Evolutionary conservation across 2,797 vertebrate species (phyloP), one percentile per base, ranked within the genome.

Genomic region (Tapirus indicus): DNA sequence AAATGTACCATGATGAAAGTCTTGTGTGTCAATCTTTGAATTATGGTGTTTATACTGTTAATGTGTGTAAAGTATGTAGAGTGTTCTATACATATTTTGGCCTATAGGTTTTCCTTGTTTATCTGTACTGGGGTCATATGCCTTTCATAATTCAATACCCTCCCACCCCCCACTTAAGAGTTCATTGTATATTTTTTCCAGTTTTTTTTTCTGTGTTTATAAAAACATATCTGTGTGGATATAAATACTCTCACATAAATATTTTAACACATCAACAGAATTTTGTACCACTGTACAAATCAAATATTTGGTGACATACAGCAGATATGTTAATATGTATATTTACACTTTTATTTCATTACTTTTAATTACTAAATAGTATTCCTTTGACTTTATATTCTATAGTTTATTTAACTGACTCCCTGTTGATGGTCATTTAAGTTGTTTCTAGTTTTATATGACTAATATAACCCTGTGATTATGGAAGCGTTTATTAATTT

Each of bases 351-450:
- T 52, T 58, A 2, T 87, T 91, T 94, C 6, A 21, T 82, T 79
- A n/a, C 58, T 95, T 94, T 92, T 56, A 85, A 60, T 87, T 94
- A 87, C 78, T 75, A 41, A 83, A 38, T 89, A 71, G 14, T 84
- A 54, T 74, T 80, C 17, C 18, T 9, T 86, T 87, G 47, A 66
- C 21, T 92, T 94, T 92, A 41, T 82, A 78, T 88, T 56, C n/a
- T 92, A 1, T 58, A 38, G 29, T 82, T 85, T 75, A 66, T 72
- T 93, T 84, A 94, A 52, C n/a, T 23, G 29, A 32, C 2, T 2
- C 69, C 25, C 29, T 82, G 16, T 71, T 87, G 71, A 44, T 83
- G 6, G n/a, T 78, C n/a, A 82, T 93, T 92, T 87, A 74, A 93
- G 56, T 80, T 80, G 25, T 92, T 58, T 91, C 29, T 10, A 84